Conservation (phyloP, 35 echinoderm and acorn worm genomes). For the Strongylocentrotus purpuratus region DNA sequence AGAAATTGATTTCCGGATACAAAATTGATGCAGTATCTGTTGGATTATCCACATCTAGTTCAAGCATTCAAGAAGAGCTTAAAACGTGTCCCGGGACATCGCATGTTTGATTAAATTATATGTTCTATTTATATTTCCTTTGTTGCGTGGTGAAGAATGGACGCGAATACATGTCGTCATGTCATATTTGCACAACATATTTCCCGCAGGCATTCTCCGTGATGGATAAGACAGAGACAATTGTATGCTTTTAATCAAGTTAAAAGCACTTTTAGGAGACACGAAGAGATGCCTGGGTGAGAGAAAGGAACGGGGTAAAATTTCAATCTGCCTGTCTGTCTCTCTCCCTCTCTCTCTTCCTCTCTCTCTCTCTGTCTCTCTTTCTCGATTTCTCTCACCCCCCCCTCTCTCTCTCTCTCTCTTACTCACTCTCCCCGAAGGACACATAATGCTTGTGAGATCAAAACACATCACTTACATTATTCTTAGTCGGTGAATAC, state of each 20-base stretch:
- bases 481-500: no score
- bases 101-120: background rate
- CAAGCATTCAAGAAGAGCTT: background rate
- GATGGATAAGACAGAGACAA: background rate
- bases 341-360: background rate
- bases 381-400: background rate
- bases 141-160: background rate
- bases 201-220: background rate
- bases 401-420: background rate
- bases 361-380: background rate
- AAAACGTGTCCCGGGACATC: background rate
- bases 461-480: background rate
- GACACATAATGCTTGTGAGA: background rate
- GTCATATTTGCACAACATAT: background rate
- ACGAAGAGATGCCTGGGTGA: background rate
- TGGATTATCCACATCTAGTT: background rate
- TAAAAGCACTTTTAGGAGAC: constrained; percentile 11
- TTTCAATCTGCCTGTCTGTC: background rate
- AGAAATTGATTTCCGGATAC: no score
- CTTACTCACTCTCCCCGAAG: background rate
- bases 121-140: background rate
- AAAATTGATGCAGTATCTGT: no score
- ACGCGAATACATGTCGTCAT: background rate
- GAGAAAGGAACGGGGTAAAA: background rate
- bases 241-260: constrained; percentile 13